A percentile compares a stretch with the other conserved stretches of the same genome.
phyloP scores from a whole-genome alignment of 2,113 vertebrate species.

The Calyptomena viridis region DNA sequence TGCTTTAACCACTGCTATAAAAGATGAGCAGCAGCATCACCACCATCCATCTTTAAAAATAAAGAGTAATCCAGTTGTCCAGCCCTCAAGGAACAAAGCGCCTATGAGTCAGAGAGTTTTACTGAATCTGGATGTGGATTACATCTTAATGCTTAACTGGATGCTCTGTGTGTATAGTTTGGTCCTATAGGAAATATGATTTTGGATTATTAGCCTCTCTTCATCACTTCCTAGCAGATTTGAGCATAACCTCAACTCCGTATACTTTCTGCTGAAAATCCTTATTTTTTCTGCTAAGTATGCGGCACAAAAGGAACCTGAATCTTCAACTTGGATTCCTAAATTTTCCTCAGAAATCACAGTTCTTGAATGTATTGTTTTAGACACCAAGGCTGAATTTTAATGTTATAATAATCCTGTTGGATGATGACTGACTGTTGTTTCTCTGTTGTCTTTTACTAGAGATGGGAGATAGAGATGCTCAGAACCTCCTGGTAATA shows the following conservation, averaged over 20 bases:
- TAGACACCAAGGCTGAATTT: neutral
- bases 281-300: neutral
- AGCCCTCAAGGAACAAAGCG: neutral
- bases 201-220: neutral
- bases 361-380: neutral
- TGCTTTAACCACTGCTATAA: conserved; percentile 54
- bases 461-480: neutral
- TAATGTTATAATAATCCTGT: neutral
- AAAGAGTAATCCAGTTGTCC: conserved; percentile 46
- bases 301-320: neutral
- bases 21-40: conserved; percentile 47
- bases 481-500: neutral
- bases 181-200: neutral
- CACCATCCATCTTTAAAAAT: conserved; percentile 57
- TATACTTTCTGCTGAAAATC: neutral
- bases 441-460: neutral
- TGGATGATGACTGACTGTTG: neutral
- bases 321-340: neutral
- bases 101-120: conserved; percentile 15
- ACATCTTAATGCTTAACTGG: neutral
- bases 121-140: conserved; percentile 4
- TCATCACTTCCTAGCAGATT: neutral
- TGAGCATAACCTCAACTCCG: neutral
- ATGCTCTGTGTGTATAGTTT: neutral
- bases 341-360: neutral